Base-by-base conservation (phyloP, 2,113 vertebrate species). In the Dolichallabes microphthalmus region DNA sequence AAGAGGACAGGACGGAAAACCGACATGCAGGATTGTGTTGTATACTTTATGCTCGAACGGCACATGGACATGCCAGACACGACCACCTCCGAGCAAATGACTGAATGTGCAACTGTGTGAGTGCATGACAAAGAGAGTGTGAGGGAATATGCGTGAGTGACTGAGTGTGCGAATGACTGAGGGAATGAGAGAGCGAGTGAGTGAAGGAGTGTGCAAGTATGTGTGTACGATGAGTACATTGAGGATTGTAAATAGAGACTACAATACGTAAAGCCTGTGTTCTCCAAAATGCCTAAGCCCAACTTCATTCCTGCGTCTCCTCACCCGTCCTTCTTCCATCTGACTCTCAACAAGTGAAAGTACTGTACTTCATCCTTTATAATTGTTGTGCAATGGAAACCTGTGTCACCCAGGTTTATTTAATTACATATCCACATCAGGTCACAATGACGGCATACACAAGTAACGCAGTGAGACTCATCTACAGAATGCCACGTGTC, bases 1-100 rank as follows among this genome's bases (percentile, higher is more conserved):
- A 27, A 63, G 73, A 63, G 57, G 64, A 79, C 52, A 53, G 74
- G 83, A 76, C 27, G 3, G 60, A 74, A n/a, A 74, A 50, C 80
- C 75, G 57, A 82, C 81, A 14, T 82, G 68, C 85, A 87, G 74
- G 77, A 86, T 69, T 52, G 76, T 88, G 82, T 86, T 63, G 19
- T 81, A 32, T 83, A 85, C 45, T 45, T 6, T 6, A 45, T 45
- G 45, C 8, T 7, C 8, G 50, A 57, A 79, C 80, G 78, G 66
- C 58, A 66, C 57, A 63, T 35, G 60, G 69, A 75, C 53, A 60
- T 30, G 25, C 60, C 85, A 55, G 61, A 69, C 69, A 63, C 6
- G 7, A 45, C 45, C 7, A 45, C 27, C 5, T 8, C 32, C 15
- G 7, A 45, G 45, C 6, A 6, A 45, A 11, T 75, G 45, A 19